Percentiles rank a stretch among this genome's conserved stretches.
These are phyloP conservation scores for Brachionus koreanus DNA, from an alignment of 1,140 invertebrate genomes.

Conservation along the genomic window DNA sequence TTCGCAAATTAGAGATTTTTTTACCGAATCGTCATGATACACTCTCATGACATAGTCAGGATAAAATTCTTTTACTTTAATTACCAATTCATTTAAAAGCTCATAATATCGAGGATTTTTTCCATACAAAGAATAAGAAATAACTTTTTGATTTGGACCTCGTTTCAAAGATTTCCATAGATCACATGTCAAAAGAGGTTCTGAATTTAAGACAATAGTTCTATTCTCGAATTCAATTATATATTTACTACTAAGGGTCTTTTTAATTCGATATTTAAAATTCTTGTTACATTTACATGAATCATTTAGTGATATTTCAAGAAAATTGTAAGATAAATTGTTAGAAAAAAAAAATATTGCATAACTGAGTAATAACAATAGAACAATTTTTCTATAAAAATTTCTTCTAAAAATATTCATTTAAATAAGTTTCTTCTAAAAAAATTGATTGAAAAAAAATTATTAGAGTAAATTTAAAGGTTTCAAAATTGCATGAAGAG, in stretches of 20 bases:
- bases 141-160: slow-evolving; percentile 26
- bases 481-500: too few relatives aligned
- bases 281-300: not conserved
- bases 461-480: too few relatives aligned
- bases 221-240: not conserved
- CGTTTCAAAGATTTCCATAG: not conserved
- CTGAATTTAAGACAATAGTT: not conserved
- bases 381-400: not conserved
- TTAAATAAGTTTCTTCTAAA: not conserved
- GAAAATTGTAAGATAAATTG: not conserved
- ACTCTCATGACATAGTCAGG: not conserved
- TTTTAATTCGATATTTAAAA: not conserved
- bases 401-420: not conserved
- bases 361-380: not conserved
- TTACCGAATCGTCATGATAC: slow-evolving; percentile 28
- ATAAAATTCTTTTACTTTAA: not conserved
- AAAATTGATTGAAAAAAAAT: too few relatives aligned
- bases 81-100: not conserved
- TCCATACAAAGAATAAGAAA: not conserved
- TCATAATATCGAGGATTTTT: not conserved
- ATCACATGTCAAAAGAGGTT: not conserved
- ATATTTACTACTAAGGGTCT: not conserved
- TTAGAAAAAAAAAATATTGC: not conserved
- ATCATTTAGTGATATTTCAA: not conserved
- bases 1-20: slow-evolving; percentile 1